Base-by-base conservation (phyloP, 2,888 invertebrate species). In the Auanema freiburgensis region DNA sequence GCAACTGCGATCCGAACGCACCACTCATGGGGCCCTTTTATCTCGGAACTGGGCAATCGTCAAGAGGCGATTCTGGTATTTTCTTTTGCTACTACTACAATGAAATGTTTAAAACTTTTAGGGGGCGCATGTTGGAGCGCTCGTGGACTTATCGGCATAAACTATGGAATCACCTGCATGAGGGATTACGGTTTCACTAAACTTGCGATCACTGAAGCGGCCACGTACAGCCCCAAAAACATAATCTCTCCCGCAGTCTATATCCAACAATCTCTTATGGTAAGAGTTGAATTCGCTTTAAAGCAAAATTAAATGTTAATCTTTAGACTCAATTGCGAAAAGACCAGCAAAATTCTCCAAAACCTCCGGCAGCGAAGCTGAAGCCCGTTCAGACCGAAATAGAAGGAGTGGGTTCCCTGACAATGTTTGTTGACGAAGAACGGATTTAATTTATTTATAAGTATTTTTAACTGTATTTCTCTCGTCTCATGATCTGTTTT, bases 261-360 rank as follows among this genome's bases (percentile, higher is more conserved):
- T 24, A 23, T 54, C 23, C 25, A 54, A 33, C 25, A 54, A 54
- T 54, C 54, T 54, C 54, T 54, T 54, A 54, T 54, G 54, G 54
- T 54, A 54, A 54, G 54, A 54, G 54, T 54, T 54, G 54, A 24
- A 23, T 54, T 54, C 54, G 54, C 25, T n/a, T n/a, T n/a, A n/a
- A n/a, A n/a, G n/a, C n/a, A n/a, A n/a, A n/a, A 54, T 21, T 21
- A 54, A 54, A 54, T 54, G 21, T 54, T 25, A 23, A 54, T 54
- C 33, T 54, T 54, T 54, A 54, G 24, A 33, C 54, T 54, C 54
- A 54, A 54, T 54, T 54, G 54, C 54, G 54, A 54, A 54, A 25
- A n/a, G 54, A 54, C 25, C 54, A 54, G 54, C 54, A 54, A 54
- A 54, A 54, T 24, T 54, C 54, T 54, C 54, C 54, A 54, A 54